phyloP scores from a whole-genome alignment of 2,888 invertebrate genomes.

The Ormyrus rosae region DNA sequence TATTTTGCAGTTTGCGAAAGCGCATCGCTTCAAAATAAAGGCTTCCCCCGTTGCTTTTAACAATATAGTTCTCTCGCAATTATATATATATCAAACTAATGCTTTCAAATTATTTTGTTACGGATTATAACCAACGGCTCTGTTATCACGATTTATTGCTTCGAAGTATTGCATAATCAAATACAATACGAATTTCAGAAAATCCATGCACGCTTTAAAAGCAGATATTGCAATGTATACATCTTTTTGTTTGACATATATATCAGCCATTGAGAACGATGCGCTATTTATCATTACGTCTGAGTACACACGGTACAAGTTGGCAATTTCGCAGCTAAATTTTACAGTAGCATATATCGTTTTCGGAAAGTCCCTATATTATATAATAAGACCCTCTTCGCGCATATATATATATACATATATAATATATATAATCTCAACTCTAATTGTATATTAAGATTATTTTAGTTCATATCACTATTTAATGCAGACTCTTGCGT shows the following conservation, averaged over 20 bases:
- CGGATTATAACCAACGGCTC: no score
- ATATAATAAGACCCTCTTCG: neutral
- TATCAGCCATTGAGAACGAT: constrained; percentile 4
- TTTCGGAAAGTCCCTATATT: constrained; percentile 17
- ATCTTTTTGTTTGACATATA: no score
- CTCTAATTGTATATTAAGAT: constrained; percentile 48
- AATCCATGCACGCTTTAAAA: no score
- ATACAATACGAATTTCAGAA: no score
- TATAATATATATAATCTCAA: constrained; percentile 35
- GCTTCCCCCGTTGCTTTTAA: no score
- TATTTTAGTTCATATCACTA: constrained; percentile 48
- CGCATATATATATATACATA: constrained; percentile 19
- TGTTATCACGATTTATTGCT: no score
- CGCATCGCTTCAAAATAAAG: constrained; percentile 4
- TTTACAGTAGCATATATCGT: constrained; percentile 31
- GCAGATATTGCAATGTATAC: no score
- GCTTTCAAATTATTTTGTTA: no score
- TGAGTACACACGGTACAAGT: constrained; percentile 47
- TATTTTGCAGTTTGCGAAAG: constrained; percentile 11
- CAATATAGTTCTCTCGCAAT: no score
- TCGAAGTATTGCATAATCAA: no score
- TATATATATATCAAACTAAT: no score
- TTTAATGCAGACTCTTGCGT: constrained; percentile 50
- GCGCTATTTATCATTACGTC: constrained; percentile 2
- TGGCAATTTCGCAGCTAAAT: constrained; percentile 41